These are phyloP conservation scores for Microctenopoma lineatum DNA, from an alignment of 2,797 vertebrate genomes.

Conservation along the genomic window DNA sequence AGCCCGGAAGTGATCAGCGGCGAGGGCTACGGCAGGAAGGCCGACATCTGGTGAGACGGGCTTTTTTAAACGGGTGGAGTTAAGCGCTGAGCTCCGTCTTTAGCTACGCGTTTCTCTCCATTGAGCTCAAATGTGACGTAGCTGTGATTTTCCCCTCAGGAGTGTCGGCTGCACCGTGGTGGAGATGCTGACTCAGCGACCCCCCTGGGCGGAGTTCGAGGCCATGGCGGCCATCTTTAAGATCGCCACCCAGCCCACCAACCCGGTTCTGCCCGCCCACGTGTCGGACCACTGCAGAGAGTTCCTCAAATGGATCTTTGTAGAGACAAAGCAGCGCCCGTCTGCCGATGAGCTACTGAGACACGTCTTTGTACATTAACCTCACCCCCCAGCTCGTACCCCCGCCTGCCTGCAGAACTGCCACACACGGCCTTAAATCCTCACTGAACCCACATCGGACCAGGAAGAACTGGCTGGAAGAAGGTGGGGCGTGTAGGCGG, in stretches of 20 bases:
- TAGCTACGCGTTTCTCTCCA: too few species aligned
- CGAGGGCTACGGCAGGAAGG: conserved; percentile 97
- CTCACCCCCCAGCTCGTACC: conserved; percentile 65
- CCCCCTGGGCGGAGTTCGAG: conserved; percentile 98
- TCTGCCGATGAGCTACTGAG: conserved; percentile 95
- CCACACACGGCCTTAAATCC: conserved; percentile 60
- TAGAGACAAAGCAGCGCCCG: conserved; percentile 94
- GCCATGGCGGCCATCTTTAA: conserved; percentile 99
- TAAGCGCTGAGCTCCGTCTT: too few species aligned
- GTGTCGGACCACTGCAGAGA: conserved; percentile 96
- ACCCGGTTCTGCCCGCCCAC: conserved; percentile 93
- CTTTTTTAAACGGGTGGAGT: too few species aligned
- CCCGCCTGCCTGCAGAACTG: conserved; percentile 36
- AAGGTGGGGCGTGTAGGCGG: conserved; percentile 22
- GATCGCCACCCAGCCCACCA: conserved; percentile 98
- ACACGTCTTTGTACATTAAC: conserved; percentile 96
- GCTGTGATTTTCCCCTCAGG: conserved; percentile 76
- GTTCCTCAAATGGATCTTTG: conserved; percentile 96
- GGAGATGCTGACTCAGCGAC: conserved; percentile 98
- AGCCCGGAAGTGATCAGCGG: conserved; percentile 99
- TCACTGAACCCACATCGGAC: conserved; percentile 58
- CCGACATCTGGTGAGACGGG: conserved; percentile 93
- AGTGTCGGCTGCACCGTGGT: conserved; percentile 98
- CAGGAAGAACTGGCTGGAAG: conserved; percentile 34
- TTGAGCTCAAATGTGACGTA: background rate